Conservation (phyloP, 2,113 vertebrate genomes). For the Atherinomorus stipes region DNA sequence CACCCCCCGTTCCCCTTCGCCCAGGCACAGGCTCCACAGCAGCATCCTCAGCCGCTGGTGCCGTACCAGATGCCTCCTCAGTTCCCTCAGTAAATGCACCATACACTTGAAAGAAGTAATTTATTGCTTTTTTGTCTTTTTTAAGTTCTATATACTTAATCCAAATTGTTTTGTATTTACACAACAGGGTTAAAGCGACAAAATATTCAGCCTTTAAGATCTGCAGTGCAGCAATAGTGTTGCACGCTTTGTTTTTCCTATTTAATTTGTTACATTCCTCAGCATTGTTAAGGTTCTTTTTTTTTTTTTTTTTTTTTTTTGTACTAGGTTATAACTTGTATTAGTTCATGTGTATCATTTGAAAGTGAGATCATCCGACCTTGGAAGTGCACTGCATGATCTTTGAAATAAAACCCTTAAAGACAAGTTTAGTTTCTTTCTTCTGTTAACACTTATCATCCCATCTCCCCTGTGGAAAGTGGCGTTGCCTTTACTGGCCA, state of each 20-base stretch:
- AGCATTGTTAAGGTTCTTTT: slow-evolving; percentile 82
- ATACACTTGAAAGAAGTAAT: slow-evolving; percentile 77
- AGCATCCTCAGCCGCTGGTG: slow-evolving; percentile 86
- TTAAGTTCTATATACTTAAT: slow-evolving; percentile 70
- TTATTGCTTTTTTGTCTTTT: slow-evolving; percentile 72
- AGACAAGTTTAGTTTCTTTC: neutral
- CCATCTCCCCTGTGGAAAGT: too few relatives aligned
- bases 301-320: slow-evolving; percentile 83
- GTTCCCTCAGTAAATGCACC: slow-evolving; percentile 90
- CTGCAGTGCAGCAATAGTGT: slow-evolving; percentile 94
- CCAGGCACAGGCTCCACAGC: slow-evolving; percentile 83
- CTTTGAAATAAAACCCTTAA: slow-evolving; percentile 76
- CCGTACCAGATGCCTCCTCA: slow-evolving; percentile 94
- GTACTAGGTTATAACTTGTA: slow-evolving; percentile 91
- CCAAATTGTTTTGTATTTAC: slow-evolving; percentile 71
- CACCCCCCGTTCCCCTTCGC: slow-evolving; percentile 91
- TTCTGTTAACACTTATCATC: too few relatives aligned
- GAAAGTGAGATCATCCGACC: slow-evolving; percentile 90
- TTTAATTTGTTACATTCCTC: slow-evolving; percentile 98
- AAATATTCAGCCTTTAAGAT: slow-evolving; percentile 77
- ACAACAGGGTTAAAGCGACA: slow-evolving; percentile 70
- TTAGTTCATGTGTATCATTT: slow-evolving; percentile 85
- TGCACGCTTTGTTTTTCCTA: slow-evolving; percentile 85
- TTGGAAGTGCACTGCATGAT: slow-evolving; percentile 81
- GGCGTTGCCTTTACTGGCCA: neutral